Percentiles rank a stretch among this genome's conserved stretches.
These are phyloP conservation scores for Nomada hirtipes DNA, from an alignment of 2,888 invertebrate genomes.

Conservation along the genomic window DNA sequence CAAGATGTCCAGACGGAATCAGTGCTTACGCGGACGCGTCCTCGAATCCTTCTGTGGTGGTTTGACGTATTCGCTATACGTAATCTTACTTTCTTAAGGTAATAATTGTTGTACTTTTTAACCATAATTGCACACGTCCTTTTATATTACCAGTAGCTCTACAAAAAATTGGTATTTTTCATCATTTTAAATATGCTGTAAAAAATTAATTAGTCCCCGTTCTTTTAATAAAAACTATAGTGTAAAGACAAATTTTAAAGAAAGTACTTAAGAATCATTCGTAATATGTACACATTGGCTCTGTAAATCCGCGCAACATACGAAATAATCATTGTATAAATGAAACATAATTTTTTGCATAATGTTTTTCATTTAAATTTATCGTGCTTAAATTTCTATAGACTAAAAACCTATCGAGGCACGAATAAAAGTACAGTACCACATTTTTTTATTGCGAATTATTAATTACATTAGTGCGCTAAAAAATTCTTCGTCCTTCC, in stretches of 20 bases:
- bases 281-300: neutral
- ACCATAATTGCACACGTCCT: neutral
- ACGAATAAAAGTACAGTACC: no score
- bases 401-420: neutral
- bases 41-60: constrained; percentile 45
- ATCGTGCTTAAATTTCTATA: no score
- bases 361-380: neutral
- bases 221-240: neutral
- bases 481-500: neutral
- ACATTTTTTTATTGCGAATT: no score
- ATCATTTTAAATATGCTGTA: neutral
- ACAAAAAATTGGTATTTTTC: neutral
- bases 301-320: no score
- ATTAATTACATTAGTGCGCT: no score
- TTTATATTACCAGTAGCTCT: neutral
- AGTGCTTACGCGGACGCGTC: constrained; percentile 63
- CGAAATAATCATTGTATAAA: no score
- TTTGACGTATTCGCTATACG: constrained; percentile 11
- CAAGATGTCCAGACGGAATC: constrained; percentile 41
- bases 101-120: constrained; percentile 24
- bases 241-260: neutral
- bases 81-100: constrained; percentile 38
- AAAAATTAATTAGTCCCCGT: neutral
- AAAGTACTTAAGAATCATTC: neutral
- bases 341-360: no score